phyloP scores from a whole-genome alignment of 1,140 invertebrate genomes.

The Euura saliciscinereae region DNA sequence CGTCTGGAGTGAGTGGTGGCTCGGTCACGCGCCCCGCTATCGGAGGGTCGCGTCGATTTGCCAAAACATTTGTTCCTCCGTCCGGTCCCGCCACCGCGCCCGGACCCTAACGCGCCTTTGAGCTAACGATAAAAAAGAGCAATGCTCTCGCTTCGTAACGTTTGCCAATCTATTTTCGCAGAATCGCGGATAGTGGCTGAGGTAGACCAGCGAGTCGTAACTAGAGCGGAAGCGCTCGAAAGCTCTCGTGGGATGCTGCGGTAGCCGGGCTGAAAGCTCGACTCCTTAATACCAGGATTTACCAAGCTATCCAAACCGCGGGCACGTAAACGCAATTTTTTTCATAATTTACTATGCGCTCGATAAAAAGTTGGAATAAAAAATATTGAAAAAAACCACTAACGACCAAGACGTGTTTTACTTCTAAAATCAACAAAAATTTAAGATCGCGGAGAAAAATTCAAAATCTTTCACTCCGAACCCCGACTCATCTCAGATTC shows the following conservation, averaged over 20 bases:
- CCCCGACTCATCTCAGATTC: no score
- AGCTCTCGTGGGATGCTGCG: neutral
- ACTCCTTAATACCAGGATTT: conserved; percentile 7
- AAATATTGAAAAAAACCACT: no score
- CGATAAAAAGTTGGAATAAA: no score
- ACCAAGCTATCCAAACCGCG: neutral
- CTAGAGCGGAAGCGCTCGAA: neutral
- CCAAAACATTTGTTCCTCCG: conserved; percentile 1
- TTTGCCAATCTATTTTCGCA: conserved; percentile 1
- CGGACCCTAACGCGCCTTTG: neutral
- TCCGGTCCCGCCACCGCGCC: neutral
- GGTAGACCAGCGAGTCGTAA: neutral
- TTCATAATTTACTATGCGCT: neutral
- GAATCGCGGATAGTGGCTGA: neutral
- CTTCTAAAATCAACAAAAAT: no score
- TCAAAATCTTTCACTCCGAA: no score
- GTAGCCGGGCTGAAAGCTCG: neutral
- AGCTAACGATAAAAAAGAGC: conserved; percentile 5
- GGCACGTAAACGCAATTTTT: neutral
- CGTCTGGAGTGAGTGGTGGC: neutral
- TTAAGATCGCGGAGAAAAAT: no score
- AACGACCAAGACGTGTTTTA: no score
- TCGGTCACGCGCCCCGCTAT: neutral
- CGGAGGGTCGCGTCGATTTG: conserved; percentile 6
- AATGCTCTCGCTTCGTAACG: neutral